Evolutionary conservation across 2,113 vertebrate genomes (phyloP), one percentile per base, ranked within the genome.

Genomic region (Myrmophylax atrothorax): DNA sequence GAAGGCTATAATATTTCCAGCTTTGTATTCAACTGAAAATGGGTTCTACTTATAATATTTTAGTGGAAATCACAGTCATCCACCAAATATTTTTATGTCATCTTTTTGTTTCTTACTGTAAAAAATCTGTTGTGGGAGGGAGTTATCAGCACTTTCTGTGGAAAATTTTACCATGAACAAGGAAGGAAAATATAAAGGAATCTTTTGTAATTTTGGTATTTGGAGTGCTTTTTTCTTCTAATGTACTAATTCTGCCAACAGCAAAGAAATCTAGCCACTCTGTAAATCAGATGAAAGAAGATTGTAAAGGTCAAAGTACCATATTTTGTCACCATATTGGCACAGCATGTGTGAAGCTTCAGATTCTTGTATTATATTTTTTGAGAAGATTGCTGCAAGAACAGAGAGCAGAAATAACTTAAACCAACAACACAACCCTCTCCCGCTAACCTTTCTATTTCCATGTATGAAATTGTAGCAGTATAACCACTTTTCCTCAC

Each of bases 321-420:
- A 7, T 87, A 87, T 89, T 94, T 95, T 94, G 44, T 90, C 10
- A 91, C 74, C 35, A 23, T 88, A 83, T 82, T 93, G 63, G 31
- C 62, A 83, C 40, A 87, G 67, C 29, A 31, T 83, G 31, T 42
- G 50, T 83, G 46, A 91, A 69, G 25, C 14, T 84, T 91, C 42
- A 44, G 70, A 77, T 85, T 89, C 63, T 29, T n/a, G 17, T 73
- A 40, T 2, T 78, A 42, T 7, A 19, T 58, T 85, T 92, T 63
- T 73, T 70, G 6, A 87, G 49, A 87, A 85, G n/a, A 58, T 66
- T 79, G 16, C 40, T 86, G 14, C 44, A 83, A 40, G 74, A 84
- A 29, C 3, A 37, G 35, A 90, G 28, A 81, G 44, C 12, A 44
- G 38, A 66, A 85, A 44, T 31, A 12, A 2, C 3, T 15, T 18